phyloP scores from a whole-genome alignment of 1,140 invertebrate species.

The Aphelinus atriplicis region DNA sequence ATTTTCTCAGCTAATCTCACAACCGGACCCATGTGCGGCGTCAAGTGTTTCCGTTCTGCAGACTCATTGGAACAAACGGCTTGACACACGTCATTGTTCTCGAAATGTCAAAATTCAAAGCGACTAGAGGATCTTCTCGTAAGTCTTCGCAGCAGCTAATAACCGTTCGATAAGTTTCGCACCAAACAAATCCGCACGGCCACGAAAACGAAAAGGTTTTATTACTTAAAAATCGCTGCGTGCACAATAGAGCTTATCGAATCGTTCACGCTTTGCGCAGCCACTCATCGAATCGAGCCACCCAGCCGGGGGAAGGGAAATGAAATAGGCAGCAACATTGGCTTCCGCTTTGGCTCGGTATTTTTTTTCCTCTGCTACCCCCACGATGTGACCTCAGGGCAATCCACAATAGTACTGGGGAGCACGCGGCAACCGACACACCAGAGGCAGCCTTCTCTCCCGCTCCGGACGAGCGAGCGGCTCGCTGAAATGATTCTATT shows the following conservation, averaged over 20 bases:
- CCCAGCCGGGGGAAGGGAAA: neutral
- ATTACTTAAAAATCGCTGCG: no score
- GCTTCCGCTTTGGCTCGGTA: neutral
- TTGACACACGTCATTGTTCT: no score
- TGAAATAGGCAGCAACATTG: neutral
- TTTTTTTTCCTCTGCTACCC: slow-evolving; percentile 24
- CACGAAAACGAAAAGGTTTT: no score
- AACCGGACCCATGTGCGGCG: no score
- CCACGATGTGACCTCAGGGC: slow-evolving; percentile 34
- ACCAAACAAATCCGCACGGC: no score
- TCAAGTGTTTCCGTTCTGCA: no score
- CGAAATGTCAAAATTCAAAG: no score
- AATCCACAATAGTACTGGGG: slow-evolving; percentile 40
- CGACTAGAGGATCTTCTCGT: no score
- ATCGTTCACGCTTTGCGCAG: slow-evolving; percentile 18
- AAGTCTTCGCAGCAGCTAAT: no score
- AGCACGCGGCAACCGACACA: neutral
- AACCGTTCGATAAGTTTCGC: no score
- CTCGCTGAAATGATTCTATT: slow-evolving; percentile 64
- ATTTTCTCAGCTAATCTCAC: no score
- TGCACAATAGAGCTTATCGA: neutral
- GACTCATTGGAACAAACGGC: no score
- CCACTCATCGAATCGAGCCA: slow-evolving; percentile 28
- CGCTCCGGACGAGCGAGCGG: slow-evolving; percentile 42
- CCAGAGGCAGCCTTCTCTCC: neutral